A percentile compares a stretch with the other conserved stretches of the same genome.
These are phyloP conservation scores for Drosophila anomelani DNA, from an alignment of 2,888 invertebrate species.

Conservation along the genomic window DNA sequence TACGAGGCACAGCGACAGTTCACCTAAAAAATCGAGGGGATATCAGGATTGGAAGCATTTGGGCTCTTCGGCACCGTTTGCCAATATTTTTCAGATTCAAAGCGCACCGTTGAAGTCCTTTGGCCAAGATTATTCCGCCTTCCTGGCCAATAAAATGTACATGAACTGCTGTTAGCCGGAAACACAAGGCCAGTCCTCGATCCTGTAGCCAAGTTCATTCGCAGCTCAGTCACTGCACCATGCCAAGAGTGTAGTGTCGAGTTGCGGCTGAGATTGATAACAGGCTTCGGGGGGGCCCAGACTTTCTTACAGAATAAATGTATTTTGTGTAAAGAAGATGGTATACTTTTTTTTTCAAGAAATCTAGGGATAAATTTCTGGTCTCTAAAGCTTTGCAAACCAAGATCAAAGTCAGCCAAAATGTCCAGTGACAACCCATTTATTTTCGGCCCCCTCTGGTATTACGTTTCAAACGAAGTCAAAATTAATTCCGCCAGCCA, in stretches of 20 bases:
- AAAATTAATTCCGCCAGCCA: slow-evolving; percentile 17
- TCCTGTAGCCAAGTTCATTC: slow-evolving; percentile 16
- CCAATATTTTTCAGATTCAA: slow-evolving; percentile 15
- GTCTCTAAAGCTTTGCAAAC: neutral
- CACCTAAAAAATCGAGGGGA: neutral
- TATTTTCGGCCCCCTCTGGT: neutral
- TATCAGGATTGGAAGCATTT: neutral
- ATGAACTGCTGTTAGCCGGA: slow-evolving; percentile 18
- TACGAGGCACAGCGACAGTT: neutral
- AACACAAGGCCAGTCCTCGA: neutral
- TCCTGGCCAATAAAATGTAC: slow-evolving; percentile 13
- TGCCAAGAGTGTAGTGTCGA: neutral
- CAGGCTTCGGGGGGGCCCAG: neutral
- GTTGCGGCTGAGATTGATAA: slow-evolving; percentile 20
- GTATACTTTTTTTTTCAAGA: too few species aligned
- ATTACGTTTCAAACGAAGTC: slow-evolving; percentile 5
- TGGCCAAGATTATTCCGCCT: neutral
- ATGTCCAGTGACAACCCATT: neutral
- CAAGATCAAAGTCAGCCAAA: neutral
- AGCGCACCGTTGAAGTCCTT: slow-evolving; percentile 8
- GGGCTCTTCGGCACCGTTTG: slow-evolving; percentile 9
- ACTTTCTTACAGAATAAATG: slow-evolving; percentile 21
- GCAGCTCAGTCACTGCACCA: slow-evolving; percentile 5
- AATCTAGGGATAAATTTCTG: neutral
- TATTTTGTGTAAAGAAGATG: neutral